Base-by-base conservation (phyloP, 1,140 invertebrate species). In the Aphis gossypii region DNA sequence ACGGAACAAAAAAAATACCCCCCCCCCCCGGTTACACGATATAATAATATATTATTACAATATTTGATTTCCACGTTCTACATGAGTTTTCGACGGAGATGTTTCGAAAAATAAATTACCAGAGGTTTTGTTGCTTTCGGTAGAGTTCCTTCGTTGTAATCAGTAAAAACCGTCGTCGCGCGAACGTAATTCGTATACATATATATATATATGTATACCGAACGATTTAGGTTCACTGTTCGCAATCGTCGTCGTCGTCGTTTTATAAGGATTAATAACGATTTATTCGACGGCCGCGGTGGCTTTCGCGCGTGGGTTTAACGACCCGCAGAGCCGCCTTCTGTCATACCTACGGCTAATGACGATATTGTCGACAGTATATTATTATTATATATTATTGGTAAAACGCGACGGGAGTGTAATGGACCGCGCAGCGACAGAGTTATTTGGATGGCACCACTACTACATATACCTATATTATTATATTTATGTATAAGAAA, bases 261-360 rank as follows among this genome's bases (percentile, higher is more conserved):
- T 76, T 76, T 76, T n/a, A 76, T 76, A 76, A n/a, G 30, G n/a
- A 76, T 18, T 76, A 76, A 76, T 76, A 76, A 76, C 60, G 60
- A 76, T 76, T 35, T 76, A 76, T 76, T 76, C n/a, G 60, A n/a
- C 30, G 60, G 60, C 60, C 60, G 60, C 11, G 60, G 30, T 76
- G 60, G 60, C 60, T 76, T 76, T 76, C 60, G 60, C 60, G 30
- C 30, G 60, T 76, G 60, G 60, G 60, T 76, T 76, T 76, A 76
- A 76, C 60, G 60, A 76, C 60, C 60, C 60, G 60, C 60, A 76
- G 60, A 76, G 60, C 60, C 30, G 60, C 14, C 60, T 76, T 76
- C 60, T 76, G 60, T 76, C 60, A 76, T 76, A 76, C 60, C 60
- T 76, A n/a, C 60, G 60, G n/a, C 60, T 76, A 76, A 76, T 76